Evolutionary conservation across 2,888 invertebrate species (phyloP).

Genomic region (Disparrhopalites patrizii): DNA sequence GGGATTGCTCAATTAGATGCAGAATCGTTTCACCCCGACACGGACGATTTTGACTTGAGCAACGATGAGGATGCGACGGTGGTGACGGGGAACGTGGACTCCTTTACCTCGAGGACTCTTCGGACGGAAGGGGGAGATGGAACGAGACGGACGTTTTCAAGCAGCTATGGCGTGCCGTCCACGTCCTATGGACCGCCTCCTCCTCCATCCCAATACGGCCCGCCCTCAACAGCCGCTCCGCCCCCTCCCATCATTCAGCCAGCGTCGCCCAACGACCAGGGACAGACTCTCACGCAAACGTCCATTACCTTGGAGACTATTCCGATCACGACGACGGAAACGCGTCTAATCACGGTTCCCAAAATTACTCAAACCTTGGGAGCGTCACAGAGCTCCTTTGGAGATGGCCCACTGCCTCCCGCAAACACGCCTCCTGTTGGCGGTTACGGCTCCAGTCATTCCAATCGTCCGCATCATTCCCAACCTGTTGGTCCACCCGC

Average conservation of each 20-base stretch:
- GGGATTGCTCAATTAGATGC: too few relatives aligned
- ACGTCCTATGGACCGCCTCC: constrained; percentile 20
- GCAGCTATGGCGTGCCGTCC: background rate
- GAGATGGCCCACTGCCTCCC: background rate
- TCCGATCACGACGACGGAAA: constrained; percentile 31
- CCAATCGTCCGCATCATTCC: background rate
- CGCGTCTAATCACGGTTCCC: constrained; percentile 31
- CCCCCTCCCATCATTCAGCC: too few relatives aligned
- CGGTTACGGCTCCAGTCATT: background rate
- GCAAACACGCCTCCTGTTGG: background rate
- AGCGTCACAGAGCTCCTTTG: background rate
- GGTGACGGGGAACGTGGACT: background rate
- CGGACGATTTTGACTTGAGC: background rate
- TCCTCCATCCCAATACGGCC: constrained; percentile 4
- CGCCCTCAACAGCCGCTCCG: constrained; percentile 10
- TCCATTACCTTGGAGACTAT: constrained; percentile 33
- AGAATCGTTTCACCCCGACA: background rate
- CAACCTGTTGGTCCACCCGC: constrained; percentile 2
- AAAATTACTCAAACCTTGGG: constrained; percentile 30
- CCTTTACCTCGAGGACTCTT: constrained; percentile 3
- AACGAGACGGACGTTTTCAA: background rate
- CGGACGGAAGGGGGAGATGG: background rate
- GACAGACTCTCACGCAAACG: constrained; percentile 20
- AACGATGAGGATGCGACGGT: too few relatives aligned
- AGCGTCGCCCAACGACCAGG: background rate